Base-by-base conservation (phyloP, 1,140 invertebrate genomes). In the Ceratosolen solmsi region DNA sequence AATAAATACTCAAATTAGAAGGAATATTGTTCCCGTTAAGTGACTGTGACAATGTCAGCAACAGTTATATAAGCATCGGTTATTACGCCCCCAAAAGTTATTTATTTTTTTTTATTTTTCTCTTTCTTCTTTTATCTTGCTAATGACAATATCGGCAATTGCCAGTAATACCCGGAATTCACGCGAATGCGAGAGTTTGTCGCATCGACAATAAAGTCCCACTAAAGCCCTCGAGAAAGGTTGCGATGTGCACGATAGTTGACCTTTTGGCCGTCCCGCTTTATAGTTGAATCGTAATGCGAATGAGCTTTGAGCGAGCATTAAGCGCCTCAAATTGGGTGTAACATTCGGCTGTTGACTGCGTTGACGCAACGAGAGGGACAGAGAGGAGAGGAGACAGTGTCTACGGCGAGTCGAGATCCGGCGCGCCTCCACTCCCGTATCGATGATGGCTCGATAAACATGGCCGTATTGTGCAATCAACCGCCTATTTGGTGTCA, bases 401-500 rank as follows among this genome's bases (percentile, higher is more conserved):
- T 36, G 17, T 27, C 2, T 41, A n/a, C 46, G 15, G 17, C 33
- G 20, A 25, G 22, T 72, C 36, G 27, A 22, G 41, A 30, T 33
- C 33, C 13, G 22, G 22, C 58, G 38, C 71, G 27, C 41, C 68
- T 79, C 75, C 71, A 38, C 51, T 84, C 82, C 82, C 68, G 84
- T 87, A 88, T 89, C 87, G 88, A 89, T 87, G 88, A 89, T 89
- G 88, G 86, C 83, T 89, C 88, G 88, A 89, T 89, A 89, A 89
- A 89, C 88, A 89, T 86, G 85, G 75, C 63, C 84, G 87, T 88
- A 89, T 89, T 89, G 88, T 89, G 88, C 88, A 89, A 89, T 89
- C 88, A 89, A 89, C 88, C 88, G 88, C 87, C 87, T 89, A 89
- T 89, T 89, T 89, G 88, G 88, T 89, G 88, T 89, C 88, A 89